Conservation (phyloP, 64 coral and sea anemone genomes). For the Orbicella faveolata region DNA sequence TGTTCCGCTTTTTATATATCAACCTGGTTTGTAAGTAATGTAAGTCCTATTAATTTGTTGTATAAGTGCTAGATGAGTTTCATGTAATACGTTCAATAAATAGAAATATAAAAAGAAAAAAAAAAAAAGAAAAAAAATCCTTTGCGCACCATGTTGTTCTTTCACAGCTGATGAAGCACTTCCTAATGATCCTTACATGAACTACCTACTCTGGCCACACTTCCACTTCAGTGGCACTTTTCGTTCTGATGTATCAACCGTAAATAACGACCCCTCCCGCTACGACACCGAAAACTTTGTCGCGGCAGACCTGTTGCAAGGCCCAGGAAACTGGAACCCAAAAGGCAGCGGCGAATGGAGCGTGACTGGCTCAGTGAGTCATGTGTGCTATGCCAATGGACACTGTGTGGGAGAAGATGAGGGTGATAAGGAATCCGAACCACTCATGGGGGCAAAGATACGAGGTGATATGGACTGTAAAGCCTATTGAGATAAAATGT, state of each 20-base stretch:
- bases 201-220: slow-evolving; percentile 34
- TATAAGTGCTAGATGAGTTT: too few relatives aligned
- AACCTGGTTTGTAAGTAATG: too few relatives aligned
- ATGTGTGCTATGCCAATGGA: slow-evolving; percentile 26
- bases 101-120: too few relatives aligned
- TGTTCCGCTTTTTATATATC: too few relatives aligned
- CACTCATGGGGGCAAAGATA: not conserved
- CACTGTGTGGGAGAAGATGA: slow-evolving; percentile 11
- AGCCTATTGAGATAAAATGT: too few relatives aligned
- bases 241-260: slow-evolving; percentile 17
- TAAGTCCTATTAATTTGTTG: too few relatives aligned
- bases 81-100: too few relatives aligned
- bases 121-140: too few relatives aligned
- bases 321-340: slow-evolving; percentile 2
- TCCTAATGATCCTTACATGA: slow-evolving; percentile 36
- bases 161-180: too few relatives aligned
- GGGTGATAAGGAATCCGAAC: not conserved
- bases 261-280: slow-evolving; percentile 35
- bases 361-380: slow-evolving; percentile 8
- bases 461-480: too few relatives aligned
- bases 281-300: slow-evolving; percentile 22
- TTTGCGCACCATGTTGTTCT: too few relatives aligned
- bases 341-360: slow-evolving; percentile 51
- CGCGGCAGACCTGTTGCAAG: not conserved
- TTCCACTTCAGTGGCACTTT: slow-evolving; percentile 48